phyloP scores from a whole-genome alignment of 2,113 vertebrate species.

The Coracopsis vasa region DNA sequence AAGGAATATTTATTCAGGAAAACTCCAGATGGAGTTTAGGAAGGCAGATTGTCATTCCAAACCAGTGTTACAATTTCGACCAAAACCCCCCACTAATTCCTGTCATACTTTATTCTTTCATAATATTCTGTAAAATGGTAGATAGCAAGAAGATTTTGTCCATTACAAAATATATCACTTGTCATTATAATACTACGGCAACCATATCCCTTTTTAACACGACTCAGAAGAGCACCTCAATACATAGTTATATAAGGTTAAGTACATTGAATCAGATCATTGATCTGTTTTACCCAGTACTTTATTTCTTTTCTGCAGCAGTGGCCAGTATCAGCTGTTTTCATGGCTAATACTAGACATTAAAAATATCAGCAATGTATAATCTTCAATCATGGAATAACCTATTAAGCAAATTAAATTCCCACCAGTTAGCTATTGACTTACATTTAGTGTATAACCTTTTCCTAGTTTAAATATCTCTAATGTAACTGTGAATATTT shows the following conservation, averaged over 20 bases:
- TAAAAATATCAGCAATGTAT: neutral
- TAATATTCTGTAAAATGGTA: neutral
- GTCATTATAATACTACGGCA: neutral
- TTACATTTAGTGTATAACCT: neutral
- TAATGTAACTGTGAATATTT: neutral
- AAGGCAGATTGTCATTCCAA: slow-evolving; percentile 39
- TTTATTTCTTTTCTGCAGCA: neutral
- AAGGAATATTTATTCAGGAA: slow-evolving; percentile 35
- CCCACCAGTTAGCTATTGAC: neutral
- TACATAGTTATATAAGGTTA: neutral
- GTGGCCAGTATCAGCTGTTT: neutral
- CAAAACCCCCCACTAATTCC: neutral
- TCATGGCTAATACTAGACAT: neutral
- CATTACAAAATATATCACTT: neutral
- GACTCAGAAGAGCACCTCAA: neutral
- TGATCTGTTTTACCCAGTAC: neutral
- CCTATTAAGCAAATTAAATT: neutral
- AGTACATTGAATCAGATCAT: neutral
- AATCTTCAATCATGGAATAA: neutral
- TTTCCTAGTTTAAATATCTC: neutral
- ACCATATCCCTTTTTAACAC: neutral
- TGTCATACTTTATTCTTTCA: neutral
- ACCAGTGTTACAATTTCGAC: neutral
- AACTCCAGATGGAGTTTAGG: slow-evolving; percentile 47
- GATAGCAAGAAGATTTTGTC: neutral